Evolutionary conservation across 2,113 vertebrate species (phyloP), one percentile per base, ranked within the genome.

Genomic region (Holacanthus passer): DNA sequence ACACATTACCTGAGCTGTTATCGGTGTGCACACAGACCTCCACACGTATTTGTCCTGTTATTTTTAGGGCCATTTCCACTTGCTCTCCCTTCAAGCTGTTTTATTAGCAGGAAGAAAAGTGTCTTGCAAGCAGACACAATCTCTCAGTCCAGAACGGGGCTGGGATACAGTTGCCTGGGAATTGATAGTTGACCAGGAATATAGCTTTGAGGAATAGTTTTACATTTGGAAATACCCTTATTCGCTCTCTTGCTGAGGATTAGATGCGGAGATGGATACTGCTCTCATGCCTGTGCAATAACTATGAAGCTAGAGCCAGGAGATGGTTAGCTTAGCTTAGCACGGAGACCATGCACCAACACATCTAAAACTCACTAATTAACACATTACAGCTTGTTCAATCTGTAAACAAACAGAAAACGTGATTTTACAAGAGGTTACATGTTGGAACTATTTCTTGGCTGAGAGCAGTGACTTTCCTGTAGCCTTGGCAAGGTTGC

Each of bases 1-100:
- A 89, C 82, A 83, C 88, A 87, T 94, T 92, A 93, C 89, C 89
- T 90, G 86, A 70, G 86, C 71, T 88, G 88, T 92, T 94, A 93
- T 94, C 93, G 88, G 37, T 71, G 37, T 90, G 79, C 87, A 88
- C 80, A 93, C 87, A 92, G 69, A 72, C 43, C 53, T 64, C 43
- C 79, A 82, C 78, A 83, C 45, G 82, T 81, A 68, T 91, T 88
- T 88, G 83, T 83, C 56, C 16, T 64, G 79, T 83, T 91, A 85
- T 92, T 92, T 94, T 94, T 89, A 92, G 85, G 39, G 0, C 35
- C 84, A 84, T 90, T 93, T 95, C 87, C 86, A 92, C 69, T 88
- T 32, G 12, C 43, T 77, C 22, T 60, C 17, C 71, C 65, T 64
- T 85, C 47, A 67, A 76, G 69, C 65, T 85, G 74, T 81, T 86